Evolutionary conservation across 2,797 vertebrate species (phyloP), one percentile per base, ranked within the genome.

Genomic region (Myotis daubentonii): DNA sequence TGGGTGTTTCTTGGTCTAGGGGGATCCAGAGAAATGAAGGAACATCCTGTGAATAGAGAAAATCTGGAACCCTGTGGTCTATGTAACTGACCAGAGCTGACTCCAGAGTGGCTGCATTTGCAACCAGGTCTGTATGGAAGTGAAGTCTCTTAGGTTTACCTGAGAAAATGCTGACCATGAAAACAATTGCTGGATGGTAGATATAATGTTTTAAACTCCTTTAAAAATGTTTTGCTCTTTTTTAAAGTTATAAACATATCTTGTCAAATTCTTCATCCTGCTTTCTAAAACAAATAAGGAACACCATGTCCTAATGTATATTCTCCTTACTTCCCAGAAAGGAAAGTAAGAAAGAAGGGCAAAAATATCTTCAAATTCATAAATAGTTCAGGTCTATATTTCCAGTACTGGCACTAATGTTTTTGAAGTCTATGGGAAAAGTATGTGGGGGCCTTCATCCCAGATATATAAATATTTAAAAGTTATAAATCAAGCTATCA

Each of bases 251-350:
- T 10, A n/a, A 60, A 60, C 25, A 49, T 49, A 71, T 38, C 9
- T 60, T n/a, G 1, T 38, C 36, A 66, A 83, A 62, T 70, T 89
- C 5, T 84, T 90, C 4, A 60, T 93, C 95, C 9, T 87, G 71
- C 47, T 49, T 60, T 84, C 36, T 93, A 79, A 83, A 75, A 44
- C n/a, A 78, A 74, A 75, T 72, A 83, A 83, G 80, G 60, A 47
- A 72, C 6, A 53, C 49, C 8, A 0, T 36, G 20, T 51, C 12
- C 33, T 87, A 87, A 51, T n/a, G 13, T 22, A 30, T 68, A 66
- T 41, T 86, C 53, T 83, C 72, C 15, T 83, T 8, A 53, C 68
- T 87, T 81, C 38, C n/a, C 66, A 41, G 30, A 66, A 66, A 91
- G 25, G 38, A 79, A 79, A 82, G 38, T 51, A 57, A 76, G 38